Conservation (phyloP, 2,888 invertebrate species). For the Tortricodes alternella region DNA sequence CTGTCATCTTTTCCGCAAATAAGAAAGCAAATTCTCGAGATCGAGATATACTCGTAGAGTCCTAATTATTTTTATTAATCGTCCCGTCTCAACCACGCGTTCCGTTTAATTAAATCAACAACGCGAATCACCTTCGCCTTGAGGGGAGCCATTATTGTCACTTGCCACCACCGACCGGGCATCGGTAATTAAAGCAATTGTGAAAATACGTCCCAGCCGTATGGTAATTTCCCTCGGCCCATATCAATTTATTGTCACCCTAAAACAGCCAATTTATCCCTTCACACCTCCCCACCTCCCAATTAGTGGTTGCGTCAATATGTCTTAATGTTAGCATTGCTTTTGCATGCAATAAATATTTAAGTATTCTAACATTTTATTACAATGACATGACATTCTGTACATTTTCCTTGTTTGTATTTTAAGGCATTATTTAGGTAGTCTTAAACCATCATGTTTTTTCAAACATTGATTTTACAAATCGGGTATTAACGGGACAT, state of each 20-base stretch:
- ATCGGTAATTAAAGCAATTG: conserved; percentile 74
- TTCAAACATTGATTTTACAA: no score
- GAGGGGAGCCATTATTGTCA: conserved; percentile 50
- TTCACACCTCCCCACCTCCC: conserved; percentile 55
- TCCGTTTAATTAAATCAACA: conserved; percentile 2
- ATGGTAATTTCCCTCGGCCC: conserved; percentile 72
- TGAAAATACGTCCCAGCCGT: conserved; percentile 68
- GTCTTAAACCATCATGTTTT: no score
- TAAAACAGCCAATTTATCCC: conserved; percentile 76
- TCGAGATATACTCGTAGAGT: background rate
- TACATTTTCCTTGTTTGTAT: background rate
- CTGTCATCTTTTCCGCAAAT: no score
- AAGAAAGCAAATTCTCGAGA: no score
- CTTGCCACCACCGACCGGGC: conserved; percentile 55
- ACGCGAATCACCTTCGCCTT: conserved; percentile 13
- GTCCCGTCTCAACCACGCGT: background rate
- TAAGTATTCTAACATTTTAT: conserved; percentile 46
- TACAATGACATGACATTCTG: conserved; percentile 25
- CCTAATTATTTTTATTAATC: background rate
- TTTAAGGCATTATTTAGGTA: no score
- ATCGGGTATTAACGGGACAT: no score
- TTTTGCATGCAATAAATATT: conserved; percentile 45
- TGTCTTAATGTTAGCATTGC: conserved; percentile 66
- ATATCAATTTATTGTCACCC: conserved; percentile 79
- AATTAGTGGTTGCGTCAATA: conserved; percentile 69